Percentiles rank a stretch among this genome's conserved stretches.
These are phyloP conservation scores for Upupa epops DNA, from an alignment of 2,113 vertebrate species.

Conservation along the genomic window DNA sequence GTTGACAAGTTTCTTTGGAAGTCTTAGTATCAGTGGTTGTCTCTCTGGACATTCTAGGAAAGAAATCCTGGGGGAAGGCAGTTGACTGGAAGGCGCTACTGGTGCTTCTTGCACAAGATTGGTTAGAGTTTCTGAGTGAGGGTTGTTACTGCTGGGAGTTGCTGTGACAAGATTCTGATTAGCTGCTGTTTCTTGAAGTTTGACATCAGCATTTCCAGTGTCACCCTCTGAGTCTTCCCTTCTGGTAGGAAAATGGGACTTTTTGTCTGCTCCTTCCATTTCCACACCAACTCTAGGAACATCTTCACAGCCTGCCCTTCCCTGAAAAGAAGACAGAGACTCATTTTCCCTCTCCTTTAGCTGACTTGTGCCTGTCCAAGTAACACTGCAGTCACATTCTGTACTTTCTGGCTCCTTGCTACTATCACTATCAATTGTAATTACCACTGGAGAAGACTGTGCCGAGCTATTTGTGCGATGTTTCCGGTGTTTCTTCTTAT, in stretches of 20 bases:
- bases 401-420: conserved; percentile 71
- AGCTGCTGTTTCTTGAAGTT: neutral
- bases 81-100: conserved; percentile 22
- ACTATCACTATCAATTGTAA: conserved; percentile 88
- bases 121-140: neutral
- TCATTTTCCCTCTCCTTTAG: neutral
- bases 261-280: conserved; percentile 15
- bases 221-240: conserved; percentile 2
- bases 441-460: conserved; percentile 75
- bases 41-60: conserved; percentile 52
- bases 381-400: conserved; percentile 18
- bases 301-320: conserved; percentile 29
- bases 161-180: conserved; percentile 2
- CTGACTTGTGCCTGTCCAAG: conserved; percentile 5
- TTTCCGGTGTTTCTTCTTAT: conserved; percentile 86
- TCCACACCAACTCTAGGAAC: conserved; percentile 37
- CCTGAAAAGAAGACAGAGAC: conserved; percentile 1
- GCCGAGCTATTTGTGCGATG: conserved; percentile 54
- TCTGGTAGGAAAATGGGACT: neutral
- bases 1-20: conserved; percentile 70
- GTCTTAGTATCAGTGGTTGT: conserved; percentile 52
- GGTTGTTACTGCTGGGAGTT: neutral
- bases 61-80: conserved; percentile 54
- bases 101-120: conserved; percentile 36
- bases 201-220: neutral